A percentile compares a stretch with the other conserved stretches of the same genome.
These are phyloP conservation scores for Ochropleura plecta DNA, from an alignment of 2,888 invertebrate species.

Conservation along the genomic window DNA sequence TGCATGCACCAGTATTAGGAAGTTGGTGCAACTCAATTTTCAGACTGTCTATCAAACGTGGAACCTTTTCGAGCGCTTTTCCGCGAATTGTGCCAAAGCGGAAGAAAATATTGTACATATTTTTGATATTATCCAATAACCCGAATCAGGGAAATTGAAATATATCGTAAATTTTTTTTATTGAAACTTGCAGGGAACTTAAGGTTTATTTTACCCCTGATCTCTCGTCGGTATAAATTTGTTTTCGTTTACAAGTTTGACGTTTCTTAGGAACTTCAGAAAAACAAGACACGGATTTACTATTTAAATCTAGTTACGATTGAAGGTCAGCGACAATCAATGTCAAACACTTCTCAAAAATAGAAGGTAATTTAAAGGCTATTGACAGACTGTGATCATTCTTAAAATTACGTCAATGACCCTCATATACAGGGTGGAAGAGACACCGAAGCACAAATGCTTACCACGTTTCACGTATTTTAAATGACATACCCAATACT, in stretches of 20 bases:
- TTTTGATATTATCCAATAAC: constrained; percentile 42
- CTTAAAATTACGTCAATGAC: not conserved
- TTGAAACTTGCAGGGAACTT: not conserved
- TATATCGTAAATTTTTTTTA: constrained; percentile 4
- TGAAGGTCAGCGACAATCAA: not conserved
- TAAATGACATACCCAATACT: no score
- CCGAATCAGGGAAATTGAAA: constrained; percentile 22
- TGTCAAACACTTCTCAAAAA: not conserved
- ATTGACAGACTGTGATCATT: not conserved
- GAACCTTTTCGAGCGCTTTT: constrained; percentile 47
- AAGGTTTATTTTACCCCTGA: not conserved
- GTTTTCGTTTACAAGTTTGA: not conserved
- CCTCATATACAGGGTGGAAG: no score
- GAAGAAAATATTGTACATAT: constrained; percentile 37
- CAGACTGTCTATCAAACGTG: constrained; percentile 62
- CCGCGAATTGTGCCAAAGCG: constrained; percentile 21
- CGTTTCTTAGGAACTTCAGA: not conserved
- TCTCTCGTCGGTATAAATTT: not conserved
- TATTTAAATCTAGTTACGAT: not conserved
- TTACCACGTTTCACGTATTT: no score
- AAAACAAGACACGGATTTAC: not conserved
- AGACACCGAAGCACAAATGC: no score
- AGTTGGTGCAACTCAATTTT: constrained; percentile 67
- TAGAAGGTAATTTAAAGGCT: not conserved
- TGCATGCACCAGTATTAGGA: constrained; percentile 45